Evolutionary conservation across 2,888 invertebrate species (phyloP), one percentile per base, ranked within the genome.

Genomic region (Syritta pipiens): DNA sequence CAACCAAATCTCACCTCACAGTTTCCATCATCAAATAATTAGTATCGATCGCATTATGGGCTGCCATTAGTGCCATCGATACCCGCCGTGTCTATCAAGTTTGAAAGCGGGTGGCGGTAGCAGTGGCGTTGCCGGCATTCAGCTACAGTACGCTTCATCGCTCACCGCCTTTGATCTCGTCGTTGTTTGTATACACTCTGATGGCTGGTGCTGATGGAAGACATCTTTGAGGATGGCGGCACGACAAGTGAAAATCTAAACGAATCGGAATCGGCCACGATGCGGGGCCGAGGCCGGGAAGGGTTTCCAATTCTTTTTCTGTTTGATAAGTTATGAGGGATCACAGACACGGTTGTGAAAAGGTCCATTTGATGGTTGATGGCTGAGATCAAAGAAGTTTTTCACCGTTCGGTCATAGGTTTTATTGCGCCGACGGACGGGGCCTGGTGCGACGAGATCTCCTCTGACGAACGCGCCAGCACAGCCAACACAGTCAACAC

Each of bases 181-280:
- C 83, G 84, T 87, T 87, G 87, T 87, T 87, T 87, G 88, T 88
- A 87, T 86, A 88, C 88, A 87, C 86, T 85, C 87, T 88, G 88
- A 87, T 88, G 86, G 87, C 84, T 85, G 86, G 87, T 86, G 87
- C 87, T 87, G 87, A 88, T 87, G 86, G 87, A 87, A 68, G 35
- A 74, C 67, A 79, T 79, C 79, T 79, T 79, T 79, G 79, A 79
- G 74, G 79, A 67, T 68, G 62, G 62, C 57, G 55, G 62, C 72
- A 55, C 74, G 79, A 74, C 74, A 79, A 79, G 79, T 79, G 79
- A 68, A 74, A 74, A 55, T 60, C 67, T 48, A 67, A 67, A 49
- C 60, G 74, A 62, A 68, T 62, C 55, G 44, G 53, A 79, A 74
- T n/a, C n/a, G n/a, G n/a, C 59, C 55, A 20, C 30, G 28, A 35